Percentiles rank a stretch among this genome's conserved stretches.
Evolutionary conservation across 2,797 vertebrate genomes (phyloP).

Genomic region (Melopsittacus undulatus): DNA sequence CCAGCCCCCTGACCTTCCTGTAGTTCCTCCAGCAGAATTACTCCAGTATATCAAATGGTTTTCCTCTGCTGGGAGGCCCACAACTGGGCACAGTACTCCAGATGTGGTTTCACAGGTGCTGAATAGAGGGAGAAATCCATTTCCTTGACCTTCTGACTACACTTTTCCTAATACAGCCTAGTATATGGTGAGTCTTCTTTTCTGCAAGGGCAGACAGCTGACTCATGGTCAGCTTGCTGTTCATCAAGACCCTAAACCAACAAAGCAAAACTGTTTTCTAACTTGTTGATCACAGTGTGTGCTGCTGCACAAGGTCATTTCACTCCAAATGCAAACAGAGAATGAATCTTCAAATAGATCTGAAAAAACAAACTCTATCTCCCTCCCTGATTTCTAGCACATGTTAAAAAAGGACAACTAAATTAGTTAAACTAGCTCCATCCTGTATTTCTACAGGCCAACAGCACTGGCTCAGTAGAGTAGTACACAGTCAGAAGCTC

Average conservation of each 20-base stretch:
- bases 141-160: background rate
- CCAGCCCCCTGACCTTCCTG: background rate
- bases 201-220: background rate
- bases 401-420: background rate
- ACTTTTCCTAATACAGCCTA: background rate
- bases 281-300: background rate
- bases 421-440: background rate
- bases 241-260: background rate
- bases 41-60: rapidly evolving
- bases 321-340: background rate
- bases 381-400: background rate
- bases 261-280: background rate
- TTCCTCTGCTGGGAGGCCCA: background rate
- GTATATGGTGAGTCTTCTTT: background rate
- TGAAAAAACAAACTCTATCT: background rate
- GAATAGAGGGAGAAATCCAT: background rate
- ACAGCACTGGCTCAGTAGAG: background rate
- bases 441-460: background rate
- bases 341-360: background rate
- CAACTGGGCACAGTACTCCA: background rate
- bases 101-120: background rate
- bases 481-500: background rate
- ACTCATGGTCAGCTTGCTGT: background rate
- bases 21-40: background rate
- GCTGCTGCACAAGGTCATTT: background rate